A percentile compares a stretch with the other conserved stretches of the same genome.
Evolutionary conservation across 2,888 invertebrate genomes (phyloP).

Genomic region (Mayetiola destructor): DNA sequence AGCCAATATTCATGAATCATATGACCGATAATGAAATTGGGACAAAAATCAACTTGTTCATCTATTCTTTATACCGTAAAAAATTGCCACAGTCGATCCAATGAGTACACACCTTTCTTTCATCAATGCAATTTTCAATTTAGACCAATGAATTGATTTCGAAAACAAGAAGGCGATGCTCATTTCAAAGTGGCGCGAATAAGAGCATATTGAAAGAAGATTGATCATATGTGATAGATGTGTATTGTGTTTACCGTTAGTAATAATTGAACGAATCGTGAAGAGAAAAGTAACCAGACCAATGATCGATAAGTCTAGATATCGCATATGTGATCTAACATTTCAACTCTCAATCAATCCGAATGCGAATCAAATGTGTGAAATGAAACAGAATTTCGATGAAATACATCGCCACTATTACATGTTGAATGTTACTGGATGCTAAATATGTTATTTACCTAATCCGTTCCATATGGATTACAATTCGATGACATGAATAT

Average conservation of each 20-base stretch:
- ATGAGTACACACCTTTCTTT: background rate
- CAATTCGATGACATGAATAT: conserved; percentile 6
- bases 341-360: background rate
- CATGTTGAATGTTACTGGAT: background rate
- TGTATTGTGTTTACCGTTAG: background rate
- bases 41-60: no score
- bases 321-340: background rate
- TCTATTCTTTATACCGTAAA: no score
- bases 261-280: background rate
- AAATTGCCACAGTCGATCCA: no score
- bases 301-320: no score
- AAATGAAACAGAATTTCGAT: no score
- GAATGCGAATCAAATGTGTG: background rate
- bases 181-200: no score
- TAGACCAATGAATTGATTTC: background rate
- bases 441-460: background rate
- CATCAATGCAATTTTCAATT: background rate
- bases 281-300: background rate
- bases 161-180: no score
- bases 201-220: no score
- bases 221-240: background rate
- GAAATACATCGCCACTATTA: background rate
- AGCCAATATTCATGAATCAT: no score
- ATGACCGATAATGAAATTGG: no score
- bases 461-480: background rate